These are phyloP conservation scores for Tinea trinotella DNA, from an alignment of 2,888 invertebrate genomes.

Conservation along the genomic window DNA sequence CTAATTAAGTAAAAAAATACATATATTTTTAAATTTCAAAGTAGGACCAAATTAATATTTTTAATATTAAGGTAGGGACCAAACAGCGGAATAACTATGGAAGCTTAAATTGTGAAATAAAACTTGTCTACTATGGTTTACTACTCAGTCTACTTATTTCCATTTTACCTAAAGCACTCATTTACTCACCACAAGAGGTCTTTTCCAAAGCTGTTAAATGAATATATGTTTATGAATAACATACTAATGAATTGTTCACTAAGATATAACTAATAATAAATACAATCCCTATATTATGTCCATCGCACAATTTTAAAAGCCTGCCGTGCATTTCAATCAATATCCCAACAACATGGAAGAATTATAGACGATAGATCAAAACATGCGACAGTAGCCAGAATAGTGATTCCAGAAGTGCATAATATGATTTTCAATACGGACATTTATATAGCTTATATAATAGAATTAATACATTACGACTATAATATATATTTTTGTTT, in stretches of 20 bases:
- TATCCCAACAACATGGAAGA: conserved; percentile 9
- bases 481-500: no score
- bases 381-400: conserved; percentile 44
- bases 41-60: background rate
- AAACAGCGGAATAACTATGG: conserved; percentile 39
- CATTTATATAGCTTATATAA: background rate
- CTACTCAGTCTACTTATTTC: conserved; percentile 23
- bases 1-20: no score
- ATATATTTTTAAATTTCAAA: background rate
- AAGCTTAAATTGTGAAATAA: conserved; percentile 44
- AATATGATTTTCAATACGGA: background rate
- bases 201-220: conserved; percentile 69
- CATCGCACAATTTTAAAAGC: conserved; percentile 1
- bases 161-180: conserved; percentile 51
- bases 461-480: no score
- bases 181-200: conserved; percentile 67
- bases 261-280: background rate
- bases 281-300: background rate
- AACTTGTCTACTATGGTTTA: conserved; percentile 46
- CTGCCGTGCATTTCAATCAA: conserved; percentile 4
- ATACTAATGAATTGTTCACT: background rate
- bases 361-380: background rate
- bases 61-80: conserved; percentile 33
- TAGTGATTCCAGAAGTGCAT: conserved; percentile 15
- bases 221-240: conserved; percentile 33